phyloP scores from a whole-genome alignment of 2,113 vertebrate species.

The Ifrita kowaldi region DNA sequence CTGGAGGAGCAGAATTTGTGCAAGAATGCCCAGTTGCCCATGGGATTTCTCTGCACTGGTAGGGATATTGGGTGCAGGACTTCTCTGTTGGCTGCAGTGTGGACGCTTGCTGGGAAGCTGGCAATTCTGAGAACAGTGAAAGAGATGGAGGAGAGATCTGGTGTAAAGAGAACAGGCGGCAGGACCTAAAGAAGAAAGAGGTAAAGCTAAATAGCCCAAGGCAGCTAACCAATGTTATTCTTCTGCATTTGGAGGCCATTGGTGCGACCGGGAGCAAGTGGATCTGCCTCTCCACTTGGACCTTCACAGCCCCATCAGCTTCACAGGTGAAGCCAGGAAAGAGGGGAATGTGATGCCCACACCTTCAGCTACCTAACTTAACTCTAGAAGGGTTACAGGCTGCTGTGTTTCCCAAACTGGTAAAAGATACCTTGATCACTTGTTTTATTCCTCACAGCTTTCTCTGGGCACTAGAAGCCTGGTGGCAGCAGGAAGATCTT shows the following conservation, averaged over 20 bases:
- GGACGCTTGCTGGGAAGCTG: neutral
- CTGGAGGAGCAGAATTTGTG: neutral
- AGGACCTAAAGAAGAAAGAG: neutral
- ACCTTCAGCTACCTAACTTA: neutral
- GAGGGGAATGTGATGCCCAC: fast-evolving
- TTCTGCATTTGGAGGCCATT: neutral
- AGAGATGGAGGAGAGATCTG: neutral
- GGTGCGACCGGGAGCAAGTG: fast-evolving
- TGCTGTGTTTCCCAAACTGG: neutral
- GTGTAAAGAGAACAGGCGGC: neutral
- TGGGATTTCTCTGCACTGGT: fast-evolving
- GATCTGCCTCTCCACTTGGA: neutral
- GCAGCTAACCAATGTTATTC: neutral
- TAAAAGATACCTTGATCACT: neutral
- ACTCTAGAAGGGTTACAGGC: fast-evolving
- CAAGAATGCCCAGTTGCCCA: neutral
- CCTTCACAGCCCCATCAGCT: neutral
- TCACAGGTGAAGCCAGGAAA: neutral
- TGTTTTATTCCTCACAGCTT: neutral
- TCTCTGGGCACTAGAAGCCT: neutral
- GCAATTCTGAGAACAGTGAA: neutral
- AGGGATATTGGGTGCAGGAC: fast-evolving
- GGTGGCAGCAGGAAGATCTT: neutral
- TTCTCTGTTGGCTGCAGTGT: neutral
- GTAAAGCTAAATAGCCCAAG: neutral